phyloP scores from a whole-genome alignment of 2,797 vertebrate species.

The Toxotes lorentzi region DNA sequence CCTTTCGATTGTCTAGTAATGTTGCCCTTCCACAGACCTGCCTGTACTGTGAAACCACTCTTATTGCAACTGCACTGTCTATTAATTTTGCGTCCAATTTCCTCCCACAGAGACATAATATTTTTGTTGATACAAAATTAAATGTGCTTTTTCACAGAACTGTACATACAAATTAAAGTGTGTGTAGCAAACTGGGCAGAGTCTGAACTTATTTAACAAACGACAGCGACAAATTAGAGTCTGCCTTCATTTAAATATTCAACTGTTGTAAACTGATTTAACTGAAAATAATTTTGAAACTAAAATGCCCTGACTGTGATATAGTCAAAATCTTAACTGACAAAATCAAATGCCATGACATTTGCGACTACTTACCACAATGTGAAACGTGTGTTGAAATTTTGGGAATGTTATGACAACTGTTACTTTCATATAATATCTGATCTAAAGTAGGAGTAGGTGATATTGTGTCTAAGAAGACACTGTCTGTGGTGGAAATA shows the following conservation, averaged over 20 bases:
- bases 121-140: neutral
- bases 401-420: neutral
- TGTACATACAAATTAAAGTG: neutral
- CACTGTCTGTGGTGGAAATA: neutral
- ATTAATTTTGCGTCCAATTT: neutral
- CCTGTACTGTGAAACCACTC: neutral
- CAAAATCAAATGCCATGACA: constrained; percentile 43
- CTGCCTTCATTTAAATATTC: neutral
- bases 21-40: neutral
- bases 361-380: constrained; percentile 8
- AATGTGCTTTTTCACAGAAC: neutral
- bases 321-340: constrained; percentile 5
- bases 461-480: neutral
- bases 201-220: neutral
- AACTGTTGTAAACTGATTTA: neutral
- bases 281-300: constrained; percentile 3
- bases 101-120: neutral
- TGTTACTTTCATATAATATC: constrained; percentile 9
- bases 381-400: constrained; percentile 3
- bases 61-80: neutral
- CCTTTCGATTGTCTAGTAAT: neutral
- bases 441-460: neutral
- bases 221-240: neutral
- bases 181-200: neutral
- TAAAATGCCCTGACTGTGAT: neutral